Evolutionary conservation across 1,140 invertebrate genomes (phyloP), one percentile per base, ranked within the genome.

Genomic region (Heliconius eleuchia): DNA sequence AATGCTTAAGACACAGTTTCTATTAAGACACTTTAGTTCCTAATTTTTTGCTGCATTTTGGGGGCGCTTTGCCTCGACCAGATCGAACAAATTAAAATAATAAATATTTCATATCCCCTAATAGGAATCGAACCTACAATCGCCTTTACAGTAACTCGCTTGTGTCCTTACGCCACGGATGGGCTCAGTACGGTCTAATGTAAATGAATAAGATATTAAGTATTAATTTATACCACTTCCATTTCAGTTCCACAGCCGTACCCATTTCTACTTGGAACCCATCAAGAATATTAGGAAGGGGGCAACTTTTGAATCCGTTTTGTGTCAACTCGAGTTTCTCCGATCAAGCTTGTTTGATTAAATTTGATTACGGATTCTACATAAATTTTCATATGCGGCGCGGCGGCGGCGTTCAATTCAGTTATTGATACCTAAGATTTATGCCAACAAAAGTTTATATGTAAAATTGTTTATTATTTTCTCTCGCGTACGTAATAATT

Each of bases 261-360:
- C 23, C 46, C 46, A 73, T 73, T 76, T 46, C 74, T n/a, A 77
- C 27, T 76, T 46, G 55, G 34, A 77, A 19, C 27, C 80, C 70
- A 80, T 83, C 74, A 83, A 80, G 82, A 72, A 77, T 76, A 80
- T 83, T 76, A 42, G 50, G 60, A 71, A 52, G 57, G 57, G 52
- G 52, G 70, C 39, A 84, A 82, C 76, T 82, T 84, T 82, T 80
- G 76, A 84, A 79, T 80, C 79, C 78, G 71, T 82, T 82, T 70
- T 71, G 52, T 73, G 46, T 76, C 73, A 73, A 77, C 71, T 39
- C 75, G 57, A 71, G 71, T 77, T 77, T 77, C 57, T 73, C 52
- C 46, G 73, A 55, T 46, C 52, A 30, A 77, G 74, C 74, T 76
- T 76, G 78, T 73, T 74, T 80, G 75, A 77, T 80, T 80, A 80